phyloP scores from a whole-genome alignment of 1,140 invertebrate genomes.

The Ceratina japonica region DNA sequence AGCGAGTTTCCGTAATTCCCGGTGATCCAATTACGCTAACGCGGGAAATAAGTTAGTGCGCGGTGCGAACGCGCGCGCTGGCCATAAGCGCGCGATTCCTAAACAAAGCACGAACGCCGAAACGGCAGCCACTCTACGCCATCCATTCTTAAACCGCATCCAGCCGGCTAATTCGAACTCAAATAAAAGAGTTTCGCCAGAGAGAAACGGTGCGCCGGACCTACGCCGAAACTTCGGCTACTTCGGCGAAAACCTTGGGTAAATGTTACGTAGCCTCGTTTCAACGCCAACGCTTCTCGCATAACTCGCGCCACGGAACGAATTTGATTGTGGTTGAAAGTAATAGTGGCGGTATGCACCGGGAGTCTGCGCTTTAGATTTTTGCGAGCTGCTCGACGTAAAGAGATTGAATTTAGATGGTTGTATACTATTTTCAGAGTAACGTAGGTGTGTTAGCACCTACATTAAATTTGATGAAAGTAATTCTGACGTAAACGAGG shows the following conservation, averaged over 20 bases:
- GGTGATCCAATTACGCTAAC: slow-evolving; percentile 70
- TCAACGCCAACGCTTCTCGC: slow-evolving; percentile 3
- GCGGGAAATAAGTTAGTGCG: slow-evolving; percentile 66
- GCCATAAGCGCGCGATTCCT: slow-evolving; percentile 65
- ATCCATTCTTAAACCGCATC: slow-evolving; percentile 69
- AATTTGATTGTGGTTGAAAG: background rate
- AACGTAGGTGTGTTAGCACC: no score
- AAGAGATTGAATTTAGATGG: background rate
- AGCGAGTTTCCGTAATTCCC: slow-evolving; percentile 66
- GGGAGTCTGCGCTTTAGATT: no score
- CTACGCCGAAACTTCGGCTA: slow-evolving; percentile 5
- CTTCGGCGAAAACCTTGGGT: slow-evolving; percentile 30
- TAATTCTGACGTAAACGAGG: no score
- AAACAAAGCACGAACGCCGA: slow-evolving; percentile 70
- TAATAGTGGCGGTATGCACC: background rate
- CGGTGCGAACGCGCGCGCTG: slow-evolving; percentile 16
- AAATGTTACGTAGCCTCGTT: slow-evolving; percentile 47
- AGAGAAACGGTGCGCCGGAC: background rate
- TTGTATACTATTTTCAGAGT: no score
- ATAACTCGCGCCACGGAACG: background rate
- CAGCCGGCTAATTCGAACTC: slow-evolving; percentile 69
- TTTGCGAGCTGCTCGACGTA: background rate
- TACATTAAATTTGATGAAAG: no score
- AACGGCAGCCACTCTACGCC: slow-evolving; percentile 44
- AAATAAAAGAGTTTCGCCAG: slow-evolving; percentile 66